Base-by-base conservation (phyloP, 2,797 vertebrate species). In the Pelochelys cantorii region DNA sequence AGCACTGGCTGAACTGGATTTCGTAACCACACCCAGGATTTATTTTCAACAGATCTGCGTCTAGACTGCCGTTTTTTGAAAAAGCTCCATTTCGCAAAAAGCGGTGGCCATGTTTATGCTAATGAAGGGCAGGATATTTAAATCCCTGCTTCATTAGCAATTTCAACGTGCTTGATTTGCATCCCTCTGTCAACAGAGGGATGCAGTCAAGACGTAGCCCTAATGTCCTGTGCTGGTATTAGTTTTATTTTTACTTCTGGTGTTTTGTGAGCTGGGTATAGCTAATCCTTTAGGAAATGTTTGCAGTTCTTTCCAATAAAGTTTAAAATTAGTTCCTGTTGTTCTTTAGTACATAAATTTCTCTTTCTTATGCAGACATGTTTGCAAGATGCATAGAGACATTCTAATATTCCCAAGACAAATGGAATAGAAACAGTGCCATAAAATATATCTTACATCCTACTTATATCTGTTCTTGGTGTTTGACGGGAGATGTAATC, bases 401-500 rank as follows among this genome's bases (percentile, higher is more conserved):
- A 89, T 96, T 95, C 56, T 91, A 78, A 62, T 0, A 0, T 83
- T 95, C 93, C 94, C 93, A 81, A 92, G 91, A 94, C 77, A 54
- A 95, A 95, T 90, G 83, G 77, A 89, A 62, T 74, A 93, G 53
- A 83, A 86, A 74, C 56, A 62, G 37, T 89, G 81, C 74, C 91
- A 95, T 95, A 62, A 94, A 96, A 96, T 93, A 83, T 17, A 80
- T 84, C 96, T 86, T 48, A 48, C 42, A 48, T 48, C 92, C 95
- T 96, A 95, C 65, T 90, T 90, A 1, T 7, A 81, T 92, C 86
- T 90, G 74, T 56, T 92, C 81, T 1, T 86, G 18, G 29, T 82
- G 94, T 78, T 91, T 93, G 53, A 65, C 86, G 80, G 56, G 53
- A 94, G 68, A 48, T 57, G 65, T 82, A 93, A 92, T 91, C 77